Conservation (phyloP, 2,888 invertebrate species). For the Galeopsomyia nigrocyanea region DNA sequence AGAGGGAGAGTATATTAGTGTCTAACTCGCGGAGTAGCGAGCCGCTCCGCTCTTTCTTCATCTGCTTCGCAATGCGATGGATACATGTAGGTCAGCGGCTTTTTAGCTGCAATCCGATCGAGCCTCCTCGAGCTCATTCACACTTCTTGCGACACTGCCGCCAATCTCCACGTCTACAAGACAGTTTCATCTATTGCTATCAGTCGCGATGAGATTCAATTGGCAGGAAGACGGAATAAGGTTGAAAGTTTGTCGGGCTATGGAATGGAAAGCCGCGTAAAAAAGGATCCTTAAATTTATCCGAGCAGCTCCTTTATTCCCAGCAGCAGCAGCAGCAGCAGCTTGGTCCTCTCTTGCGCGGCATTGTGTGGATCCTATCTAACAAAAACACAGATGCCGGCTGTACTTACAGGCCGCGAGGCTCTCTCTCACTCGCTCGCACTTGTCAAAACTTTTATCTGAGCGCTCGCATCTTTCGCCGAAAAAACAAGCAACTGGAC, state of each 20-base stretch:
- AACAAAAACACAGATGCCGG: conserved; percentile 45
- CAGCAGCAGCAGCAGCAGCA: too few species aligned
- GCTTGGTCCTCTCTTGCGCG: too few species aligned
- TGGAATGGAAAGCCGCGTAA: not conserved
- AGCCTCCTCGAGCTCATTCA: too few species aligned
- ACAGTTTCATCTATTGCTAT: not conserved
- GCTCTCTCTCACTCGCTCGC: conserved; percentile 37
- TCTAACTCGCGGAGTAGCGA: too few species aligned
- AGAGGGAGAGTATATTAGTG: too few species aligned
- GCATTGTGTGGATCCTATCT: conserved; percentile 41
- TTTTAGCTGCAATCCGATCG: too few species aligned
- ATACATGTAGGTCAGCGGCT: conserved; percentile 33
- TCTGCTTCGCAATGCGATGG: not conserved
- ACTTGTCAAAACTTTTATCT: conserved; percentile 64
- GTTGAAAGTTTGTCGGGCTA: not conserved
- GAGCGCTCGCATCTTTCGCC: conserved; percentile 49
- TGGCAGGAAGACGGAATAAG: not conserved
- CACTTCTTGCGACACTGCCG: too few species aligned
- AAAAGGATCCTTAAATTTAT: not conserved
- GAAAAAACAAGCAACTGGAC: conserved; percentile 52
- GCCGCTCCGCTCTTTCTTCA: too few species aligned
- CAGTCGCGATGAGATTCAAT: not conserved
- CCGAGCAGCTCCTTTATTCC: conserved; percentile 17
- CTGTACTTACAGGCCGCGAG: conserved; percentile 44
- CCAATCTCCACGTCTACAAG: too few species aligned